Percentiles rank a stretch among this genome's conserved stretches.
These are phyloP conservation scores for Dendrophyllia cribrosa DNA, from an alignment of 64 coral and sea anemone species.

Conservation along the genomic window DNA sequence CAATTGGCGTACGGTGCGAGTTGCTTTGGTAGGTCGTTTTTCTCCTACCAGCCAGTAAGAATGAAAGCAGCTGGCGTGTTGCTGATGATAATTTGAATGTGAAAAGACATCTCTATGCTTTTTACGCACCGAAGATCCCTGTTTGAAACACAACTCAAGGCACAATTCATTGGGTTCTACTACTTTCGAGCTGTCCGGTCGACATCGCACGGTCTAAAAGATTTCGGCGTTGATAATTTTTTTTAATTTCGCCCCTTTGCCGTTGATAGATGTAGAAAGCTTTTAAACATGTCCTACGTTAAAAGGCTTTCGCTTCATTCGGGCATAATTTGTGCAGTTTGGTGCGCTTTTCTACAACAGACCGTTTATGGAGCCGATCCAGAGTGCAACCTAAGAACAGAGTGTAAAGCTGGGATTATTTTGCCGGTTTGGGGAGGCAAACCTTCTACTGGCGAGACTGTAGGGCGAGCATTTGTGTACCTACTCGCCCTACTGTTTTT, in stretches of 20 bases:
- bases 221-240: slow-evolving; percentile 14
- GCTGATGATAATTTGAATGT: slow-evolving; percentile 89
- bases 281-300: slow-evolving; percentile 35
- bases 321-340: slow-evolving; percentile 39
- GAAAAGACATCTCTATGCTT: slow-evolving; percentile 85
- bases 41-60: slow-evolving; percentile 87
- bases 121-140: slow-evolving; percentile 67
- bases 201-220: slow-evolving; percentile 6
- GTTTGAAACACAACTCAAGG: slow-evolving; percentile 59
- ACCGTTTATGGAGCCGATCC: slow-evolving; percentile 35
- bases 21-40: slow-evolving; percentile 85
- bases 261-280: slow-evolving; percentile 38
- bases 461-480: slow-evolving; percentile 98
- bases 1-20: slow-evolving; percentile 41
- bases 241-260: slow-evolving; percentile 6
- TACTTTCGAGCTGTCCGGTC: slow-evolving; percentile 39
- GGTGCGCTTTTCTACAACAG: slow-evolving; percentile 74
- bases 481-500: slow-evolving; percentile 94
- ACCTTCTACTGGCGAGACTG: slow-evolving; percentile 77
- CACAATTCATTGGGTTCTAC: slow-evolving; percentile 40
- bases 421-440: slow-evolving; percentile 83
- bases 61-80: slow-evolving; percentile 90
- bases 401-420: slow-evolving; percentile 85
- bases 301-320: slow-evolving; percentile 35
- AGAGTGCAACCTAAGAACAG: slow-evolving; percentile 52